Base-by-base conservation (phyloP, 2,888 invertebrate species). In the Rhaphigaster nebulosa region DNA sequence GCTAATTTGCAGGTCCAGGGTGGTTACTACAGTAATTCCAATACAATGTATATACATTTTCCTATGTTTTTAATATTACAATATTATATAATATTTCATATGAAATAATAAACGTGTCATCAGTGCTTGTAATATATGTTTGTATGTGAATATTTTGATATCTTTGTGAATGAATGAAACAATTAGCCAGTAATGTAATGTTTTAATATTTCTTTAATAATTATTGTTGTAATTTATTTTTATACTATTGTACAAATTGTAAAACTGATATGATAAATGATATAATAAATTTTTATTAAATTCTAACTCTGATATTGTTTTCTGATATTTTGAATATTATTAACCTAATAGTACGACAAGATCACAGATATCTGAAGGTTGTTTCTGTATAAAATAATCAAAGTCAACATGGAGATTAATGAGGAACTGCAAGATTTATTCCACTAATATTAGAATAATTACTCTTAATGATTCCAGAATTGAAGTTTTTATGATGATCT, bases 1-100 rank as follows among this genome's bases (percentile, higher is more conserved):
- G 97, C 97, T 0, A 97, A 97, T 91, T 95, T 98, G 0, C 97
- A 97, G 93, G 97, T 98, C 0, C 97, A 96, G 93, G 97, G 97
- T 3, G 97, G 97, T 2, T 97, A 96, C 93, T 97, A 97, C 94
- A 97, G 87, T 87, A n/a, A 45, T 41, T 90, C 90, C 4, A 76
- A 34, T 38, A 76, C 23, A 45, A 15, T 45, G 45, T 5, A 41
- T 13, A 50, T 84, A 45, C 84, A 84, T 84, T 84, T 84, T n/a
- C 45, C 45, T n/a, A 84, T 84, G 41, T 50, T 50, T 26, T 45
- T 84, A 84, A n/a, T 84, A n/a, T 84, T 84, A 50, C 84, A 45
- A n/a, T n/a, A 8, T n/a, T 50, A 84, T 26, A n/a, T 45, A 84
- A 84, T 84, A 76, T 84, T 84, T n/a, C 20, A 26, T 26, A n/a